A percentile compares a stretch with the other conserved stretches of the same genome.
Evolutionary conservation across 2,888 invertebrate genomes (phyloP).

Genomic region (Stenoptilia bipunctidactyla): DNA sequence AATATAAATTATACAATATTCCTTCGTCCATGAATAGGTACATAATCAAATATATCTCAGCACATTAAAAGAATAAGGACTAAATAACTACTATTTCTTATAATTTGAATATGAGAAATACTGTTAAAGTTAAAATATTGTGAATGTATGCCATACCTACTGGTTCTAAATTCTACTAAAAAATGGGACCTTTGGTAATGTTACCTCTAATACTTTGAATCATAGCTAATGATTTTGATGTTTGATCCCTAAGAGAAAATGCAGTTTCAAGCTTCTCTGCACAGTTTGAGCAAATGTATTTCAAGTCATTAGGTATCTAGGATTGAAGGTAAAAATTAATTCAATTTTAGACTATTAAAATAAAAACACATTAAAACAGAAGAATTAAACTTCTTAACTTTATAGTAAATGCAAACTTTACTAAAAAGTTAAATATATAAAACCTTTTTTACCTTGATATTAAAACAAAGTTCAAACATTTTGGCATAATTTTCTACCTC

Average conservation of each 20-base stretch:
- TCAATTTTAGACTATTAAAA: too few species aligned
- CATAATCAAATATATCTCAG: too few species aligned
- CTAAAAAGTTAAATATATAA: conserved; percentile 4
- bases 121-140: too few species aligned
- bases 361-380: conserved; percentile 1
- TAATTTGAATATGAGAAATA: too few species aligned
- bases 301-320: conserved; percentile 41
- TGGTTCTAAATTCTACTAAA: too few species aligned
- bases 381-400: neutral
- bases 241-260: conserved; percentile 36
- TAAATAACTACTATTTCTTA: too few species aligned
- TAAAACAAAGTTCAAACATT: conserved; percentile 59
- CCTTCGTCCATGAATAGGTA: too few species aligned
- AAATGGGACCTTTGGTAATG: too few species aligned
- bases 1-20: too few species aligned
- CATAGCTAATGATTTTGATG: conserved; percentile 33
- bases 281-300: conserved; percentile 45
- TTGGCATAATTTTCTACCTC: conserved; percentile 54
- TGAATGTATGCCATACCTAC: too few species aligned
- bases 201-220: conserved; percentile 42
- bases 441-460: conserved; percentile 37
- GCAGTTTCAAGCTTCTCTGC: conserved; percentile 40
- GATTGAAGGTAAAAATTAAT: too few species aligned
- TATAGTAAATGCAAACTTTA: neutral
- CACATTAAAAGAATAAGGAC: too few species aligned